Percentiles rank a stretch among this genome's conserved stretches.
Conservation (phyloP, 2,113 vertebrate species). For the Rhinogobius similis region DNA sequence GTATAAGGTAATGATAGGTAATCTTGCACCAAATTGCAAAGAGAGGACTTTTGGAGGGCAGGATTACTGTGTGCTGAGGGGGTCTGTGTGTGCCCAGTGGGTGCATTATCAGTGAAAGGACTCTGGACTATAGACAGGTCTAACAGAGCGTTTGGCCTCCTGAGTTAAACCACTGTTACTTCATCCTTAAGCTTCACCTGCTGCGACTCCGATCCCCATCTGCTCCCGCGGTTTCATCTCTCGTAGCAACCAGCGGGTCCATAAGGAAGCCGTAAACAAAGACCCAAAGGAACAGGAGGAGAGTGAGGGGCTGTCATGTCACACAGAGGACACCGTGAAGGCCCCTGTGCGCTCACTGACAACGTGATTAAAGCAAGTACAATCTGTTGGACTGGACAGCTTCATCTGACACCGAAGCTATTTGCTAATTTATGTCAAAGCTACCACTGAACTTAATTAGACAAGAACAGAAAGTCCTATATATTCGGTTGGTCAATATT, state of each 20-base stretch:
- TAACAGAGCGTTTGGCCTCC: slow-evolving; percentile 33
- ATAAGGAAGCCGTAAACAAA: slow-evolving; percentile 65
- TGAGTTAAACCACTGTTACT: slow-evolving; percentile 49
- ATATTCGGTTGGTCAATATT: no score
- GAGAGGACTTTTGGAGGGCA: slow-evolving; percentile 19
- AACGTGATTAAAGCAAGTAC: slow-evolving; percentile 8
- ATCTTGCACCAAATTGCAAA: slow-evolving; percentile 57
- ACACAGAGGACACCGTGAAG: slow-evolving; percentile 41
- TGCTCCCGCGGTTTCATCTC: slow-evolving; percentile 63
- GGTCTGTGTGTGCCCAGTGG: slow-evolving; percentile 38
- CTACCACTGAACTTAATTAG: not conserved
- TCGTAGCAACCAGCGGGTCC: slow-evolving; percentile 66
- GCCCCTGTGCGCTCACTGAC: not conserved
- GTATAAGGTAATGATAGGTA: slow-evolving; percentile 41
- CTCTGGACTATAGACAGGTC: slow-evolving; percentile 8
- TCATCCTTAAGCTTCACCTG: slow-evolving; percentile 69
- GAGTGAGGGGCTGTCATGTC: slow-evolving; percentile 37
- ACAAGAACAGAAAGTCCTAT: not conserved
- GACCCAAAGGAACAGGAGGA: slow-evolving; percentile 35
- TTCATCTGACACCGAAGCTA: not conserved
- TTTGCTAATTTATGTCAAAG: not conserved
- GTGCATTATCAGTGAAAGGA: slow-evolving; percentile 26
- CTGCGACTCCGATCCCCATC: slow-evolving; percentile 75
- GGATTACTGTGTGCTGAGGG: slow-evolving; percentile 64
- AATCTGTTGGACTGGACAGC: not conserved